Base-by-base conservation (phyloP, 1,140 invertebrate species). In the Stenopsyche tienmushanensis region DNA sequence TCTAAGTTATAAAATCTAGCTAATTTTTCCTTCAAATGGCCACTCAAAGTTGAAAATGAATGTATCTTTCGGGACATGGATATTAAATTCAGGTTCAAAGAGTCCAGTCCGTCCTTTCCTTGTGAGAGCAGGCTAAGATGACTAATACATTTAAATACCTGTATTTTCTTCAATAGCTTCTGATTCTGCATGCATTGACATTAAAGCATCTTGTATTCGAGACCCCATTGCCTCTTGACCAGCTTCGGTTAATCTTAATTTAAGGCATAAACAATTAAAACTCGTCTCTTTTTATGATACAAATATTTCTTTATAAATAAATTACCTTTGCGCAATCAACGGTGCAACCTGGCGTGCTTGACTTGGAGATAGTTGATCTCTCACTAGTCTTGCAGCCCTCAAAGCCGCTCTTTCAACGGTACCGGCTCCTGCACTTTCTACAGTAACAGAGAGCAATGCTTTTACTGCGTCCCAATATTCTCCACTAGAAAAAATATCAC, bases 391-490 rank as follows among this genome's bases (percentile, higher is more conserved):
- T 0, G 79, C 78, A 0, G 78, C 79, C 0, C 78, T 68, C 24
- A 80, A 70, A 0, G 78, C 77, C 2, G 78, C 79, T 1, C 79
- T 73, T 71, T 79, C 78, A 1, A 78, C 77, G 8, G 75, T 76
- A 13, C 71, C 66, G 7, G 76, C 77, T 15, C 76, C 78, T 24
- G 74, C 75, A 0, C 72, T 72, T 23, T 67, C 66, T 23, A 67
- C 65, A 41, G 74, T 76, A 13, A 77, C 75, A 0, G 59, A 69
- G 7, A 72, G 67, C 25, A 80, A 67, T 47, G 75, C 63, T 44
- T 74, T 71, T 44, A 79, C 76, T 7, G 79, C 76, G 50, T 77
- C 76, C 77, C 76, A 77, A 75, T 77, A 80, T 52, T 77, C 73
- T 2, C 73, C 76, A 41, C 76, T 78, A 39, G 10, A 34, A 49